These are phyloP conservation scores for Hippocampus abdominalis DNA, from an alignment of 2,113 vertebrate genomes.

Conservation along the genomic window DNA sequence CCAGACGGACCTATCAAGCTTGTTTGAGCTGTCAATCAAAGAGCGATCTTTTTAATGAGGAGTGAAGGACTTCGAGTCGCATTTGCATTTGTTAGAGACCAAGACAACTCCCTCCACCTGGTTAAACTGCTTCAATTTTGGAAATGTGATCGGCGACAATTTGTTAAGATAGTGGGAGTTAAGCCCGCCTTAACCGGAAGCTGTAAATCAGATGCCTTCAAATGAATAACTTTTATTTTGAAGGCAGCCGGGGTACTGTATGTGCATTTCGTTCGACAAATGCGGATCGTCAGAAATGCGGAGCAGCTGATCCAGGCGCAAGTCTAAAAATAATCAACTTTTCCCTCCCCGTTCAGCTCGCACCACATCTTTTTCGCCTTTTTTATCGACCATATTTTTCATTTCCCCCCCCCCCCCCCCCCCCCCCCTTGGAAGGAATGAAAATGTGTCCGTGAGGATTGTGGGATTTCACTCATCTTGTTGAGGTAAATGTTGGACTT, in stretches of 20 bases:
- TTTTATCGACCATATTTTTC: constrained; percentile 2
- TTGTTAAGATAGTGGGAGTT: background rate
- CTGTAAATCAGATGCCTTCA: background rate
- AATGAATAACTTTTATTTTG: constrained; percentile 32
- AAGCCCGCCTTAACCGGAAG: fast-evolving
- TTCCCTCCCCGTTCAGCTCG: constrained; percentile 48
- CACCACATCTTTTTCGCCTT: constrained; percentile 14
- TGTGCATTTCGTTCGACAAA: fast-evolving
- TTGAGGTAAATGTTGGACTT: constrained; percentile 51
- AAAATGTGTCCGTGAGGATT: constrained; percentile 41
- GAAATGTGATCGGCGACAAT: constrained; percentile 46
- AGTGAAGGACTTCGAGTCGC: background rate
- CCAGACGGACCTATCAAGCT: background rate
- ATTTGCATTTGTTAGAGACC: background rate
- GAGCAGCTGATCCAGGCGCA: constrained; percentile 78
- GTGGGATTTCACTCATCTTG: constrained; percentile 25
- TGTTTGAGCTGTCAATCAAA: background rate
- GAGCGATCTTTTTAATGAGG: background rate
- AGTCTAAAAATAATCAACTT: constrained; percentile 90
- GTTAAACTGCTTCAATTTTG: constrained; percentile 35
- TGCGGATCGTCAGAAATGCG: constrained; percentile 34
- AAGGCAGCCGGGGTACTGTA: background rate
- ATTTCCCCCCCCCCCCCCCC: constrained; percentile 46
- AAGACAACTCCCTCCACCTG: constrained; percentile 27
- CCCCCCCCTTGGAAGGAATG: constrained; percentile 51